phyloP scores from a whole-genome alignment of 37 sponge, comb jelly and placozoan genomes.

The Cliona cf. orientalis region DNA sequence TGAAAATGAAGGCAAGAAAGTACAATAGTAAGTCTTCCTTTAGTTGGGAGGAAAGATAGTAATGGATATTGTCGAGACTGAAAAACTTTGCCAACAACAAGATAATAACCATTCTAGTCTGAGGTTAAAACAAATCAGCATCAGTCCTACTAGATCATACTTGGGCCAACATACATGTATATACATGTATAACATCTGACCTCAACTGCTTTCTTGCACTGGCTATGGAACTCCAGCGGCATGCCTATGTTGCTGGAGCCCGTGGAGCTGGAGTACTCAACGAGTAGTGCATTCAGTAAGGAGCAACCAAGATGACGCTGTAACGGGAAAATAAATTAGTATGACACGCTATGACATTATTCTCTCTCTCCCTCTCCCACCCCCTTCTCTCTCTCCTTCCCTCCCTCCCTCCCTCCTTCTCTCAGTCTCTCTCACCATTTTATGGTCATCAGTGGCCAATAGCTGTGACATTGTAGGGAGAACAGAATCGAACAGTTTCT shows the following conservation, averaged over 20 bases:
- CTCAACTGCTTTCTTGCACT: constrained; percentile 70
- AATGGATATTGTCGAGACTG: too few relatives aligned
- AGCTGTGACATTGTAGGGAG: constrained; percentile 49
- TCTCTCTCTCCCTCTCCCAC: too few relatives aligned
- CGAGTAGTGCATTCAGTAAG: constrained; percentile 60
- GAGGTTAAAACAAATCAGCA: neutral
- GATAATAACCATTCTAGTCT: too few relatives aligned
- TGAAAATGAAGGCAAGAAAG: too few relatives aligned
- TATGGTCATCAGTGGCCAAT: constrained; percentile 15
- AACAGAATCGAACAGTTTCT: constrained; percentile 44
- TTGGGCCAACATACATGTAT: neutral
- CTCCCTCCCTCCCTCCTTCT: too few relatives aligned
- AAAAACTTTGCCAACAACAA: too few relatives aligned
- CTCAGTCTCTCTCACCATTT: constrained; percentile 52
- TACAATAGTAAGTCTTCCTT: too few relatives aligned
- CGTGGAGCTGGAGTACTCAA: constrained; percentile 54
- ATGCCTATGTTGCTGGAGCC: constrained; percentile 59
- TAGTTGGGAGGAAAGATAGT: too few relatives aligned
- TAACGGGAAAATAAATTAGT: neutral
- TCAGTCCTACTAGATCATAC: neutral
- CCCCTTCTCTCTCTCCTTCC: too few relatives aligned
- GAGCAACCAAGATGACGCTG: constrained; percentile 59
- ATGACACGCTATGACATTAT: too few relatives aligned
- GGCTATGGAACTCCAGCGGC: constrained; percentile 57
- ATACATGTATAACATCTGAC: neutral